Percentiles rank a stretch among this genome's conserved stretches.
Evolutionary conservation across 2,888 invertebrate species (phyloP).

Genomic region (Alloplasta piceator): DNA sequence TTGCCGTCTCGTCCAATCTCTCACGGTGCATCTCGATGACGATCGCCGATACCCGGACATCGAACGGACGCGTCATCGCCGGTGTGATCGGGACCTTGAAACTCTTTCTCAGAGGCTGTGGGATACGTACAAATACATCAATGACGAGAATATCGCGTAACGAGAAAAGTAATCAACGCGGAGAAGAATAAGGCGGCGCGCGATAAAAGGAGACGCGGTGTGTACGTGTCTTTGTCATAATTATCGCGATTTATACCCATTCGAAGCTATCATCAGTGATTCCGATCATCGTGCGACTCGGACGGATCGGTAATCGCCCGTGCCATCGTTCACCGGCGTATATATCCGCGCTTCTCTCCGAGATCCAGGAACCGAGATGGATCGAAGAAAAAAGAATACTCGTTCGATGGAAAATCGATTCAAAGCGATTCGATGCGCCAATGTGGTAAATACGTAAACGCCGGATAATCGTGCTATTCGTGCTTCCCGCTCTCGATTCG

Average conservation of each 20-base stretch:
- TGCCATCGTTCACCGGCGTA: background rate
- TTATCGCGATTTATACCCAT: constrained; percentile 40
- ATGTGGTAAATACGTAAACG: constrained; percentile 60
- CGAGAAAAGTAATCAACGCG: constrained; percentile 62
- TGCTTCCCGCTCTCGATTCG: constrained; percentile 62
- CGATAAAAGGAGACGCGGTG: constrained; percentile 44
- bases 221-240: constrained; percentile 27
- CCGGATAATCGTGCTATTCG: constrained; percentile 74
- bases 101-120: constrained; percentile 38
- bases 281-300: constrained; percentile 39
- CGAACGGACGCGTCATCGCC: constrained; percentile 38
- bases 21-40: constrained; percentile 53
- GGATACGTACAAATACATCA: constrained; percentile 25
- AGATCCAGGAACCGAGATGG: constrained; percentile 8
- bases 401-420: too few relatives aligned
- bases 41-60: constrained; percentile 55
- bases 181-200: constrained; percentile 35
- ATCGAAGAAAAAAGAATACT: constrained; percentile 22
- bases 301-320: constrained; percentile 9
- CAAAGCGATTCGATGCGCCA: background rate
- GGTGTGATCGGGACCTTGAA: constrained; percentile 50
- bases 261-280: constrained; percentile 46
- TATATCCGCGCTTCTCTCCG: background rate
- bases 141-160: constrained; percentile 55
- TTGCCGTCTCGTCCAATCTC: constrained; percentile 37